These are phyloP conservation scores for Ophion ventricosus DNA, from an alignment of 2,888 invertebrate genomes.

Conservation along the genomic window DNA sequence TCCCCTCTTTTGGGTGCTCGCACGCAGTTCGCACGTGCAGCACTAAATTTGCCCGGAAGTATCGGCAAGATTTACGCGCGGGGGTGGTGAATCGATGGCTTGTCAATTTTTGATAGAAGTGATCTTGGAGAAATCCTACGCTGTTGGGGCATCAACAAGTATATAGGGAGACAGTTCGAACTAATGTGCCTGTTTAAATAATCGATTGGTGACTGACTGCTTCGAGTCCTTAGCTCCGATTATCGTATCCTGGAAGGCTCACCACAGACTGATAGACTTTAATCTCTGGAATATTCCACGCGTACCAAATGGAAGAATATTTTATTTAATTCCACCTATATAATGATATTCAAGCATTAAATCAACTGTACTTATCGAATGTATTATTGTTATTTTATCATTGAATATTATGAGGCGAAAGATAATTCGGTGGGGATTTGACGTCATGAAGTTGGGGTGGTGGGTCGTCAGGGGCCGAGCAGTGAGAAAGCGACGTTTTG, in stretches of 20 bases:
- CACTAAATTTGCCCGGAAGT: not conserved
- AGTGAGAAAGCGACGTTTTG: conserved; percentile 49
- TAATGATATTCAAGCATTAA: not conserved
- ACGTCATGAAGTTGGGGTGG: conserved; percentile 44
- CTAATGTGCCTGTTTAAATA: conserved; percentile 16
- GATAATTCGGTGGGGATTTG: conserved; percentile 51
- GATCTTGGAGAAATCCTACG: conserved; percentile 3
- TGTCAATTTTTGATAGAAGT: conserved; percentile 13
- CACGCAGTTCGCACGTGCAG: not conserved
- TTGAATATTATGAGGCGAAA: conserved; percentile 29
- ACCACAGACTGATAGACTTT: not conserved
- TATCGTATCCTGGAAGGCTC: not conserved
- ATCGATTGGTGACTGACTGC: conserved; percentile 16
- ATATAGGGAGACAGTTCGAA: not conserved
- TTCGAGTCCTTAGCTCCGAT: not conserved
- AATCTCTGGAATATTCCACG: not conserved
- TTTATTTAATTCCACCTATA: conserved; percentile 2
- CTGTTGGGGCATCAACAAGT: conserved; percentile 41
- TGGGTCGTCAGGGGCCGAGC: conserved; percentile 24
- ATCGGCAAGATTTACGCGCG: conserved; percentile 19
- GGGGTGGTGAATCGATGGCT: not conserved
- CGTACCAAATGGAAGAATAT: not conserved
- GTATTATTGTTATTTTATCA: conserved; percentile 21
- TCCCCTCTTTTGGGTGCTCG: not conserved
- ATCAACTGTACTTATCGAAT: not conserved